Conservation (phyloP, 2,888 invertebrate species). For the Drosophila silvestris region DNA sequence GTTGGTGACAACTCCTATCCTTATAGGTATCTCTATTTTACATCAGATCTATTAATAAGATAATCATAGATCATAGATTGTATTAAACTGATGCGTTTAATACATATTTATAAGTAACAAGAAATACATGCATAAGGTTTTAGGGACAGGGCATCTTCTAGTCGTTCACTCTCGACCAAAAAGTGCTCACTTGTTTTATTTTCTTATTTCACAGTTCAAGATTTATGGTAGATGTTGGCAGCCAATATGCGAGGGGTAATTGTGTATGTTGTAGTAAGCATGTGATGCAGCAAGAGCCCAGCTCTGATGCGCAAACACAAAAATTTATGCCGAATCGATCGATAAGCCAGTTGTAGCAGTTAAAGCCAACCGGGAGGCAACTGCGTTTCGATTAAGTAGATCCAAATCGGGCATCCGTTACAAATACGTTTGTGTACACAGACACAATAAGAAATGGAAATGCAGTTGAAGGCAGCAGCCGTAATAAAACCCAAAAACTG, state of each 20-base stretch:
- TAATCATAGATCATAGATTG: background rate
- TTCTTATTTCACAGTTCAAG: conserved; percentile 67
- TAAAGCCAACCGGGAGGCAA: conserved; percentile 37
- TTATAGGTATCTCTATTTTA: background rate
- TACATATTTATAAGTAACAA: background rate
- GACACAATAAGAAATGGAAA: conserved; percentile 46
- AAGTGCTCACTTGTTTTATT: conserved; percentile 12
- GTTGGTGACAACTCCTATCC: background rate
- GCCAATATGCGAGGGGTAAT: conserved; percentile 72
- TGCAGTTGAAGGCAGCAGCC: conserved; percentile 14
- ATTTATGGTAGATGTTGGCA: conserved; percentile 74
- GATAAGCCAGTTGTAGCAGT: conserved; percentile 28
- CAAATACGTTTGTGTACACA: conserved; percentile 32
- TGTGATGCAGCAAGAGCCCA: conserved; percentile 56
- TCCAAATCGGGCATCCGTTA: conserved; percentile 48
- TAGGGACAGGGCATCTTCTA: background rate
- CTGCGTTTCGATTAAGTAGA: conserved; percentile 52
- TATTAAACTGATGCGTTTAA: background rate
- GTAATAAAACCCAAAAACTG: conserved; percentile 4
- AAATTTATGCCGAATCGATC: conserved; percentile 56
- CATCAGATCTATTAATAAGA: background rate
- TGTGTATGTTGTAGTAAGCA: conserved; percentile 62
- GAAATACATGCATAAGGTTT: background rate
- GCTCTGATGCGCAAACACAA: conserved; percentile 21
- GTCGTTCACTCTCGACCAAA: too few species aligned